Percentiles rank a stretch among this genome's conserved stretches.
Conservation (phyloP, 2,888 invertebrate genomes). For the Nipponacmea schrenckii region DNA sequence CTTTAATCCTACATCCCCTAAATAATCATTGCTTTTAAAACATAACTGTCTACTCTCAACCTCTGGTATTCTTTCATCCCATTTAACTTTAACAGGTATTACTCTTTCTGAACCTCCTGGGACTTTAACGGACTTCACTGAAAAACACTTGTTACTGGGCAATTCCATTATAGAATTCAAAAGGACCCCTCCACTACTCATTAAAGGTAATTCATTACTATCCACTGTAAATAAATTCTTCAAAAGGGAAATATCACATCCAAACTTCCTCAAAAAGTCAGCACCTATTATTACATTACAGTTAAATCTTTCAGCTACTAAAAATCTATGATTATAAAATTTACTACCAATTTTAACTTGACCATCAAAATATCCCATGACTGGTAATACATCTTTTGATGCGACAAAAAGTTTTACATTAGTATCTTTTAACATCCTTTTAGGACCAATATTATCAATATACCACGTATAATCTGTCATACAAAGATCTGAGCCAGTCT, state of each 20-base stretch:
- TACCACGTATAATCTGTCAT: too few species aligned
- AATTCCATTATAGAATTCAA: neutral
- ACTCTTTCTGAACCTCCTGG: neutral
- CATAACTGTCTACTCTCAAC: neutral
- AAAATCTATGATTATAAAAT: neutral
- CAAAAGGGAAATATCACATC: neutral
- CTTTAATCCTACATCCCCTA: neutral
- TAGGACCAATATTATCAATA: too few species aligned
- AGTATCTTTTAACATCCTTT: too few species aligned
- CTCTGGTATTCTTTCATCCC: neutral
- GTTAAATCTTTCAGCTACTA: neutral
- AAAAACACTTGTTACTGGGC: neutral
- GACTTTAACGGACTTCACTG: neutral
- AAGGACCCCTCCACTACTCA: neutral
- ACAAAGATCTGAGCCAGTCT: too few species aligned
- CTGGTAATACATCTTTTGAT: too few species aligned
- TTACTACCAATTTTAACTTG: neutral
- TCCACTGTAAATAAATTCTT: neutral
- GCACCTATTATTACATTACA: neutral
- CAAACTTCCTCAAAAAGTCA: neutral
- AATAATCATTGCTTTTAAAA: neutral
- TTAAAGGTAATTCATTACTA: neutral
- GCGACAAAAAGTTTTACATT: too few species aligned
- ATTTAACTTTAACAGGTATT: neutral
- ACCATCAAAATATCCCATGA: too few species aligned